Base-by-base conservation (phyloP, 64 coral and sea anemone genomes). In the Actinia tenebrosa region DNA sequence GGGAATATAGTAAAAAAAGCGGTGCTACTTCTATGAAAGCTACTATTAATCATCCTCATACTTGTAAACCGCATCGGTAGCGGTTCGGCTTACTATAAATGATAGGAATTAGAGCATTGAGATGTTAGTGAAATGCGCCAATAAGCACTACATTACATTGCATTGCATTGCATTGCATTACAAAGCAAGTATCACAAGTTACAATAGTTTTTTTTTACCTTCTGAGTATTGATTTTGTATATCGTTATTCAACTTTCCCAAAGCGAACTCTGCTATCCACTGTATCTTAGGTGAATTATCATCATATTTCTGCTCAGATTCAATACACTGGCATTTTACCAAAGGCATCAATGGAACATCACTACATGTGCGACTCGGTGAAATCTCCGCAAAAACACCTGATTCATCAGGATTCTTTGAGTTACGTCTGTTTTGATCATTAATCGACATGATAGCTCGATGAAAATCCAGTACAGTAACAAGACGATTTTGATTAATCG, bases 181-280 rank as follows among this genome's bases (percentile, higher is more conserved):
- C 30, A 37, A 37, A 37, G 30, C 30, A 37, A 37, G 30, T 37
- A 37, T 37, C 30, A 37, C 30, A 37, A 37, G 30, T 37, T 37
- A 37, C 30, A 37, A 37, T 37, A 37, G 5, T 55, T 55, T 11
- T 37, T 37, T 37, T 78, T 56, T 83, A 94, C 92, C 92, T 84
- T 87, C 69, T 18, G 78, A 83, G 22, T 71, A 90, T 16, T 94
- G 92, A 22, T 87, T 45, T 55, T 90, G 92, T 83, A 94, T 94
- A 6, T 45, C 46, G 20, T 90, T 77, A 43, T 94, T 94, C 53
- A 94, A 63, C 25, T 84, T 86, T 23, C 92, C 92, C 17, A 94
- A 25, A 15, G 92, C 88, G 77, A 94, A 90, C 83, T 94, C 92
- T 1, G 88, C 92, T 15, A 90, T 9, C 92, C 92, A 94, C n/a